These are phyloP conservation scores for Philantomba maxwellii DNA, from an alignment of 2,113 vertebrate genomes.

Conservation along the genomic window DNA sequence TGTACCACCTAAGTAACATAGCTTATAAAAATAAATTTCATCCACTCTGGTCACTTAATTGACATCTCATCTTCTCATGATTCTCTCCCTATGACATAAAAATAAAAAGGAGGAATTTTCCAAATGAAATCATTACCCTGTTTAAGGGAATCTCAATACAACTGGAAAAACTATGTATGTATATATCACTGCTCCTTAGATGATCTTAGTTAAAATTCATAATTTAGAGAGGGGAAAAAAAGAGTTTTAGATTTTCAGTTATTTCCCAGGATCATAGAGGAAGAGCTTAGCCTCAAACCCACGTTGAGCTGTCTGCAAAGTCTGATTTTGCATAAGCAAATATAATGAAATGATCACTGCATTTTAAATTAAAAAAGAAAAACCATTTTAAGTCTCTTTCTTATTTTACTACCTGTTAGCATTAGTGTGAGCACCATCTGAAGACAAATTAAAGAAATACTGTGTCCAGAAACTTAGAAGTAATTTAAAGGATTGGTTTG, in stretches of 20 bases:
- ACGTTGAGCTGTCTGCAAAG: background rate
- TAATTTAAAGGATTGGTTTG: background rate
- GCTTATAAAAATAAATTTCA: background rate
- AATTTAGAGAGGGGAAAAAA: conserved; percentile 1
- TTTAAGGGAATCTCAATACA: background rate
- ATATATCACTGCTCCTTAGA: background rate
- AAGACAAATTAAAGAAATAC: background rate
- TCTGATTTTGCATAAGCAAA: background rate
- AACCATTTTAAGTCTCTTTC: background rate
- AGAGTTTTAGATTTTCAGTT: background rate
- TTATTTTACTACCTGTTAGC: background rate
- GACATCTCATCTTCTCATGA: conserved; percentile 30
- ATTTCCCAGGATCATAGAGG: background rate
- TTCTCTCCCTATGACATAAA: conserved; percentile 49
- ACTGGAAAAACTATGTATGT: background rate
- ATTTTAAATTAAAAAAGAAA: background rate
- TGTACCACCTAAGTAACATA: background rate
- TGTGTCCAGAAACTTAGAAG: background rate
- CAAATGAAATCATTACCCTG: background rate
- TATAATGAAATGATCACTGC: background rate
- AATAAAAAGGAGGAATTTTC: conserved; percentile 41
- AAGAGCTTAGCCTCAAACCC: background rate
- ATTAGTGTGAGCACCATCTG: background rate
- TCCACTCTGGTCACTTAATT: background rate
- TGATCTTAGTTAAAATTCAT: background rate